Base-by-base conservation (phyloP, 2,888 invertebrate species). In the Parnassius smintheus region DNA sequence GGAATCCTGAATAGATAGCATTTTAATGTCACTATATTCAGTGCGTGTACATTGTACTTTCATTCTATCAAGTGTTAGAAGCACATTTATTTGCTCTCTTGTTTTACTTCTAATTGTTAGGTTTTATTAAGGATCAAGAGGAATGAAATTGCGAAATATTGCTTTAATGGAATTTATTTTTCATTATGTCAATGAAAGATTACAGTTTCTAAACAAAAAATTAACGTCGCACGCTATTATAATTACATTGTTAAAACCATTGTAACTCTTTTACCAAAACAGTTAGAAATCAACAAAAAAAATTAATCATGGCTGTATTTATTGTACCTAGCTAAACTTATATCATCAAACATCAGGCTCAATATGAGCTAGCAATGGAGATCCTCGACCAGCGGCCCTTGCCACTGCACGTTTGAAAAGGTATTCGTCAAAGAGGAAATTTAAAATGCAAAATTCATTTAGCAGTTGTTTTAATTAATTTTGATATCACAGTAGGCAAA, bases 401-500 rank as follows among this genome's bases (percentile, higher is more conserved):
- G 68, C 71, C 69, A 75, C 79, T 80, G 80, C 11, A 74, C 80
- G 83, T 85, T 85, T 82, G 81, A 86, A 81, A 81, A 86, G 82
- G 85, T 72, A 79, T 82, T 79, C 79, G 77, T 42, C 78, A 83
- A 80, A 49, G 49, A 9, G 49, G 76, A 71, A 81, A 83, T 82
- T 49, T 49, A 84, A 78, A 77, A 72, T 72, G 67, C 72, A 73
- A 74, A 74, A 75, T 76, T 78, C 72, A 79, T 75, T 75, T 66
- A 68, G 70, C 66, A 67, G 60, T 68, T 70, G 67, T 67, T 70
- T 71, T 76, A 81, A 82, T 81, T 79, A 77, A 75, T 76, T 75
- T 82, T 79, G 78, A 77, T 85, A 90, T 89, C 88, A 87, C 89
- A 91, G 87, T 82, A 86, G 91, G 86, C 81, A 84, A 86, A 86